Conservation (phyloP, 2,113 vertebrate genomes). For the Campylorhamphus procurvoides region DNA sequence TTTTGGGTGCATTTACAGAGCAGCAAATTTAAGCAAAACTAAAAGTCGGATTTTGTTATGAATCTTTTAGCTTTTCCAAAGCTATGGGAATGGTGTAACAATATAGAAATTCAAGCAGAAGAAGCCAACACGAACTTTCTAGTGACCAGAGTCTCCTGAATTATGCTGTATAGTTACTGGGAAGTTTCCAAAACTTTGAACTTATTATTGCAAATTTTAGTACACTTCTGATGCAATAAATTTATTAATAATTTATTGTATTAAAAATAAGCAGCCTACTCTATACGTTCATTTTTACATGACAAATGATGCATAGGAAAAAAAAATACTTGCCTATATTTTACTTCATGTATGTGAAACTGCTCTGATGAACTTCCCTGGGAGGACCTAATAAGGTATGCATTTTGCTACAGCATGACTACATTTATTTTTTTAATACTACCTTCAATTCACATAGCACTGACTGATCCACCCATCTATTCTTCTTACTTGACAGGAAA, state of each 20-base stretch:
- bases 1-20: not conserved
- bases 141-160: not conserved
- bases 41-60: not conserved
- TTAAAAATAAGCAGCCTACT: not conserved
- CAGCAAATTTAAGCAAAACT: not conserved
- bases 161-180: not conserved
- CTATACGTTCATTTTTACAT: not conserved
- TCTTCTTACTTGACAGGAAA: not conserved
- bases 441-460: not conserved
- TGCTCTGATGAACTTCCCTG: not conserved
- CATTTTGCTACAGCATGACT: not conserved
- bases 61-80: not conserved
- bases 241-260: not conserved
- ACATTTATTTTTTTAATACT: not conserved
- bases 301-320: not conserved
- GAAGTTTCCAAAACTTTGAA: not conserved
- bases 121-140: not conserved
- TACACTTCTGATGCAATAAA: not conserved
- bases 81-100: not conserved
- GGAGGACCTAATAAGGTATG: not conserved
- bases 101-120: not conserved
- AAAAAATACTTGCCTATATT: not conserved
- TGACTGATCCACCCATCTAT: not conserved
- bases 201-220: not conserved
- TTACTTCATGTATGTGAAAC: not conserved